Evolutionary conservation across 2,797 vertebrate species (phyloP).

Genomic region (Cossypha dichroa): DNA sequence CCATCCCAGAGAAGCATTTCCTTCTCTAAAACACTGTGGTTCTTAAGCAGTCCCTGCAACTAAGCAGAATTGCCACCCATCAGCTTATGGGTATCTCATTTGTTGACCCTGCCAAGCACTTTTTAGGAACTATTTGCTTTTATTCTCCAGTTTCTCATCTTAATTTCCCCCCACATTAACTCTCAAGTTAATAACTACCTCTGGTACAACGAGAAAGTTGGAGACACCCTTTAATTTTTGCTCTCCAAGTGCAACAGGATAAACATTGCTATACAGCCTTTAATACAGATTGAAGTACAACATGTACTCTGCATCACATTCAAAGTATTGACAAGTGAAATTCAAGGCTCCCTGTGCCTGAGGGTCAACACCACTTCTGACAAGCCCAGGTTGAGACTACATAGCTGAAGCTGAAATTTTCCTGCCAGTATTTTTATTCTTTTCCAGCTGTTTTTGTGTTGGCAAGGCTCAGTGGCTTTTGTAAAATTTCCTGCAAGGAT

Average conservation of each 20-base stretch:
- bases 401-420: background rate
- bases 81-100: too few species aligned
- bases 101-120: background rate
- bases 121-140: background rate
- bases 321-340: background rate
- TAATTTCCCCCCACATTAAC: background rate
- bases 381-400: background rate
- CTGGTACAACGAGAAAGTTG: rapidly evolving
- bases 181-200: background rate
- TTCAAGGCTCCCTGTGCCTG: background rate
- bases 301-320: rapidly evolving
- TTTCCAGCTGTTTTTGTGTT: background rate
- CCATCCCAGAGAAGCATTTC: background rate
- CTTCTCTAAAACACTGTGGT: background rate
- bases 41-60: background rate
- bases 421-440: background rate
- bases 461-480: background rate
- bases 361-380: background rate
- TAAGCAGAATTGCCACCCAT: background rate
- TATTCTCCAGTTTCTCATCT: background rate
- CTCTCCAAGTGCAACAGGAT: background rate
- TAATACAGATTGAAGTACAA: background rate
- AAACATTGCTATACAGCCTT: background rate
- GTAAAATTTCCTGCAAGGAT: background rate
- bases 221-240: background rate